Conservation (phyloP, 2,113 vertebrate genomes). For the Bos indicus region DNA sequence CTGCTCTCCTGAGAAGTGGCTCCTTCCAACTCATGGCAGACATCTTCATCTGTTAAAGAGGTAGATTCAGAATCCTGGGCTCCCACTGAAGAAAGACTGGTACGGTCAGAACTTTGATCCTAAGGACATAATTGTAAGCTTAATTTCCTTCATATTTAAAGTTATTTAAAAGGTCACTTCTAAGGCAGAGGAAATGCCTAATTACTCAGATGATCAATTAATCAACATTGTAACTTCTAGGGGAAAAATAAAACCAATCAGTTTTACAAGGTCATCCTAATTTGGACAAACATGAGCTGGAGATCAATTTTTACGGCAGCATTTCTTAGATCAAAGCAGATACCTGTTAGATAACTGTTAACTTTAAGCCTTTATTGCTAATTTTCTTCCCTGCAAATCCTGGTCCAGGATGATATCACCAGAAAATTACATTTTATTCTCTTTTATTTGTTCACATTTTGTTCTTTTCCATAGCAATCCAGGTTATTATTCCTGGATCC, state of each 20-base stretch:
- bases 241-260: background rate
- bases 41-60: slow-evolving; percentile 91
- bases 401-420: background rate
- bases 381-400: background rate
- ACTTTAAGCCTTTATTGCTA: background rate
- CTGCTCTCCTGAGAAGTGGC: slow-evolving; percentile 86
- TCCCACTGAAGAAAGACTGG: slow-evolving; percentile 94
- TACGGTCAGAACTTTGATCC: slow-evolving; percentile 93
- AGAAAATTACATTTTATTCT: background rate
- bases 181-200: slow-evolving; percentile 34
- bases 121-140: slow-evolving; percentile 76
- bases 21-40: slow-evolving; percentile 87
- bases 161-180: slow-evolving; percentile 49
- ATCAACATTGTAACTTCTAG: background rate
- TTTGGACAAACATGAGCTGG: background rate
- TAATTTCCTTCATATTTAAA: slow-evolving; percentile 63
- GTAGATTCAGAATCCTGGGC: slow-evolving; percentile 92
- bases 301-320: background rate
- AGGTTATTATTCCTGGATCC: background rate
- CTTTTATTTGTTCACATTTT: background rate
- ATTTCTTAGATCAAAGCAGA: background rate
- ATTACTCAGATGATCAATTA: slow-evolving; percentile 6
- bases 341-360: background rate
- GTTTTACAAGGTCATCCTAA: background rate
- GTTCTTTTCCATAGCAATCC: background rate